Percentiles rank a stretch among this genome's conserved stretches.
These are phyloP conservation scores for Zapus hudsonius DNA, from an alignment of 2,113 vertebrate species.

Conservation along the genomic window DNA sequence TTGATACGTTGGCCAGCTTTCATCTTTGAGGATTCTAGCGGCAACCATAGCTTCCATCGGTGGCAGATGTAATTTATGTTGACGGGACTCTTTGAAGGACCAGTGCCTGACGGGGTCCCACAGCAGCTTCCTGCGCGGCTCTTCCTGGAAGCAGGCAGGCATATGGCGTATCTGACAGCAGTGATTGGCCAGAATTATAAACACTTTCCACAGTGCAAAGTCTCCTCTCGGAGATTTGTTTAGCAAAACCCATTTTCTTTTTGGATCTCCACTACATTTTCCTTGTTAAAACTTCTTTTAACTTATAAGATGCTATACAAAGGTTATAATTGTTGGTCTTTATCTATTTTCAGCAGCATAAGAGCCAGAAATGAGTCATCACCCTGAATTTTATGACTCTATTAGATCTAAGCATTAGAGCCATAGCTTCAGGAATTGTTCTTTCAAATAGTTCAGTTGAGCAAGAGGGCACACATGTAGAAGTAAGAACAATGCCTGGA, in stretches of 20 bases:
- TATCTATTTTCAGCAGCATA: background rate
- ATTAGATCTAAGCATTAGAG: background rate
- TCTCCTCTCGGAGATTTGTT: background rate
- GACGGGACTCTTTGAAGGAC: fast-evolving
- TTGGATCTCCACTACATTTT: background rate
- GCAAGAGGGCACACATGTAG: no score
- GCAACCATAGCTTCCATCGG: background rate
- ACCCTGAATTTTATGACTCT: background rate
- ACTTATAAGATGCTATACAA: background rate
- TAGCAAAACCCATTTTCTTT: background rate
- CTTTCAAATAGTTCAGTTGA: background rate
- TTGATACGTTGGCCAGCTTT: background rate
- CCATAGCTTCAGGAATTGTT: background rate
- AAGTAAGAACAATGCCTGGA: background rate
- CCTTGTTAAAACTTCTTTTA: background rate
- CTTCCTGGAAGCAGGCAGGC: background rate
- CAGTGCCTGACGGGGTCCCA: background rate
- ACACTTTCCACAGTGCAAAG: background rate
- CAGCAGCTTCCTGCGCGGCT: background rate
- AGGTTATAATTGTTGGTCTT: background rate
- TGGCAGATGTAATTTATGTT: background rate
- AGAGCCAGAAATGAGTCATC: background rate
- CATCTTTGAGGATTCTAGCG: background rate
- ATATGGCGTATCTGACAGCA: background rate
- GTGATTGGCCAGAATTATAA: background rate